Conservation (phyloP, 2,888 invertebrate genomes). For the Aporophyla lueneburgensis region DNA sequence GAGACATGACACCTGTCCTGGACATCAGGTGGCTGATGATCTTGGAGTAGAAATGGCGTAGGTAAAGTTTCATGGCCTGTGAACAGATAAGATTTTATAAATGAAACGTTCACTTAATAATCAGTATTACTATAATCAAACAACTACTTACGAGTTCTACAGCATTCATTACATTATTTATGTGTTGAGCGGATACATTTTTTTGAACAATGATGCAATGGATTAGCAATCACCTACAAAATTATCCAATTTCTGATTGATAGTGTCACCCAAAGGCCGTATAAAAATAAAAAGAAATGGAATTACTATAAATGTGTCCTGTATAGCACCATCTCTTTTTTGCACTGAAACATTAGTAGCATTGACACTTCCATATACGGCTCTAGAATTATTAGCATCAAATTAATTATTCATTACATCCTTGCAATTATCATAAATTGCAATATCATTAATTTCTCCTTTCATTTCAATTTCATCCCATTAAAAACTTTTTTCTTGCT, state of each 20-base stretch:
- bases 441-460: background rate
- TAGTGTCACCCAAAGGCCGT: too few relatives aligned
- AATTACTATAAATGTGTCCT: background rate
- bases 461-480: background rate
- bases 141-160: too few relatives aligned
- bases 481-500: background rate
- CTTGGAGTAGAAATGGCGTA: slow-evolving; percentile 32
- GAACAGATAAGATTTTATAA: background rate
- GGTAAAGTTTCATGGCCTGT: background rate
- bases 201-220: too few relatives aligned
- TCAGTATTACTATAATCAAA: too few relatives aligned
- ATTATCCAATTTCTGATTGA: too few relatives aligned
- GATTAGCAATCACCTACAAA: too few relatives aligned
- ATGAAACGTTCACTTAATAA: too few relatives aligned
- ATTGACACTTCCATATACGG: background rate
- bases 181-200: too few relatives aligned
- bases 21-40: slow-evolving; percentile 50
- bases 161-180: too few relatives aligned
- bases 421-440: too few relatives aligned
- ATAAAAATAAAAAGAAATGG: background rate
- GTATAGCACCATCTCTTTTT: too few relatives aligned
- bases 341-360: background rate
- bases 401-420: background rate
- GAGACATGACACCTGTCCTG: slow-evolving; percentile 61
- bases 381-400: background rate